Conservation (phyloP, 2,113 vertebrate species). For the Phyllopteryx taeniolatus region DNA sequence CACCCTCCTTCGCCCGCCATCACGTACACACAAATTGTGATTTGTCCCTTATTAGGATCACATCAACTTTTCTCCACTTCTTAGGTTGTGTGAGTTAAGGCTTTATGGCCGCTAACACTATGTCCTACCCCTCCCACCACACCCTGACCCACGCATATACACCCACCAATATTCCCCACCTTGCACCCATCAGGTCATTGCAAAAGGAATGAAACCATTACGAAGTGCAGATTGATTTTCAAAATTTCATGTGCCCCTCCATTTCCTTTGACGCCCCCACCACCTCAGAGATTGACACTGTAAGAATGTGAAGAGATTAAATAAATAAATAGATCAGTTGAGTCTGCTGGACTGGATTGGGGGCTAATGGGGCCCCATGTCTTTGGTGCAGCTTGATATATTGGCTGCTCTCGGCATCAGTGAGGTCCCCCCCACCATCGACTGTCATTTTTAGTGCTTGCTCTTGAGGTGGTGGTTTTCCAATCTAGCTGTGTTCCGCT, state of each 20-base stretch:
- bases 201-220: slow-evolving; percentile 88
- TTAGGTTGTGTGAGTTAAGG: slow-evolving; percentile 71
- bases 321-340: slow-evolving; percentile 65
- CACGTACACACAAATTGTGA: slow-evolving; percentile 42
- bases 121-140: slow-evolving; percentile 58
- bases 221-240: slow-evolving; percentile 89
- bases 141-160: slow-evolving; percentile 34
- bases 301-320: slow-evolving; percentile 84
- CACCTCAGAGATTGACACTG: slow-evolving; percentile 81
- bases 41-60: slow-evolving; percentile 82
- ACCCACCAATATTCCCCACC: slow-evolving; percentile 38
- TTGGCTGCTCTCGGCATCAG: slow-evolving; percentile 79
- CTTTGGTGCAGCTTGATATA: slow-evolving; percentile 86
- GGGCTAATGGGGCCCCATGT: slow-evolving; percentile 66
- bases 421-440: slow-evolving; percentile 43
- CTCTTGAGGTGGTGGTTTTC: slow-evolving; percentile 71
- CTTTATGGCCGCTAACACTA: slow-evolving; percentile 84
- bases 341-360: slow-evolving; percentile 8
- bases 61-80: slow-evolving; percentile 79
- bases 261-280: slow-evolving; percentile 81
- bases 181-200: slow-evolving; percentile 81
- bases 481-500: slow-evolving; percentile 69
- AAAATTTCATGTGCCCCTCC: slow-evolving; percentile 71
- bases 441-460: slow-evolving; percentile 70
- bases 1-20: slow-evolving; percentile 8